Evolutionary conservation across 2,113 vertebrate species (phyloP), one percentile per base, ranked within the genome.

Genomic region (Neolamprologus toae): DNA sequence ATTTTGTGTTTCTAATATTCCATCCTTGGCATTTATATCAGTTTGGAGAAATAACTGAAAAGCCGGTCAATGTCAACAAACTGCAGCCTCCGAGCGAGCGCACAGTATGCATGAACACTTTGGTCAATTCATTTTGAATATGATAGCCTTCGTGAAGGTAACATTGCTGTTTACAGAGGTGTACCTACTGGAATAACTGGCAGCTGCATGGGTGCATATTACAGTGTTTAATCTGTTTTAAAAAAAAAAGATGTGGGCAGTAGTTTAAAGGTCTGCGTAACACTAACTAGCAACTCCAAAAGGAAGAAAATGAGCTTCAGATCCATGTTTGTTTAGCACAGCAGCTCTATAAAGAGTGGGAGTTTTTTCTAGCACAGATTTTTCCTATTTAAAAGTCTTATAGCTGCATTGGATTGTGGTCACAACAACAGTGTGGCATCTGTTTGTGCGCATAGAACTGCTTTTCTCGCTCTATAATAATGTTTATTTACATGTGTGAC

Each of bases 371-470:
- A 9, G 37, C 55, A 61, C 33, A 61, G 31, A 31, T 45, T 61
- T 82, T 54, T 37, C 14, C 85, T 37, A 33, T 83, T 84, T 45
- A 81, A 33, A 84, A 21, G 26, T 57, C 49, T 68, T 80, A 37
- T 21, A 19, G 53, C 80, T 78, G 53, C 9, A 17, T 28, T 79
- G 49, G 42, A 81, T 86, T 76, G 23, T 76, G 31, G 42, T 82
- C 23, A 68, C 33, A 63, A 23, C 84, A 68, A 68, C 63, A 68
- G 19, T 73, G 71, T 84, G 82, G 51, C 55, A 76, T 49, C 37
- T 66, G 26, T 68, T 71, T 85, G 42, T 4, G 8, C 4, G 3
- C 45, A 78, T 80, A 35, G 91, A 82, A 57, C 3, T 6, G 10
- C 33, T n/a, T 66, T 17, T 87, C 54, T 12, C 8, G 2, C 66